Evolutionary conservation across 2,113 vertebrate genomes (phyloP).

Genomic region (Phodopus roborovskii): DNA sequence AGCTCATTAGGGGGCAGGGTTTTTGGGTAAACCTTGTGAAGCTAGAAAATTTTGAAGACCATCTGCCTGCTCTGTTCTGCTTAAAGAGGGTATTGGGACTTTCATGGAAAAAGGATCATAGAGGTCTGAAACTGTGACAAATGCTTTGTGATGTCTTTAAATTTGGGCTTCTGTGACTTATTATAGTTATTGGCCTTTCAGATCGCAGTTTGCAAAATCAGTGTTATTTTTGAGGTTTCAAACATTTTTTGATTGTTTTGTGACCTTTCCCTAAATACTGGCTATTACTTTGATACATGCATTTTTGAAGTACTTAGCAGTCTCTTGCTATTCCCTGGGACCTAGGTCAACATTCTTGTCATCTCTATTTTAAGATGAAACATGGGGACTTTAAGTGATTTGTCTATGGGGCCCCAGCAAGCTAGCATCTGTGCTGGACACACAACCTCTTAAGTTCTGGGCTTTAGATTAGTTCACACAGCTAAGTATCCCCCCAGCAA

Average conservation of each 20-base stretch:
- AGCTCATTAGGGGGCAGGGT: not conserved
- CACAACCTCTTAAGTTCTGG: slow-evolving; percentile 62
- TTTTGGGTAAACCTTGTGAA: not conserved
- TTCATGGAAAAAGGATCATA: not conserved
- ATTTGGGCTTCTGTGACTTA: slow-evolving; percentile 44
- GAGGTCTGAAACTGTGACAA: slow-evolving; percentile 30
- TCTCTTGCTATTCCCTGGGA: slow-evolving; percentile 60
- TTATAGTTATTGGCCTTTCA: slow-evolving; percentile 37
- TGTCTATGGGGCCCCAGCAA: slow-evolving; percentile 69
- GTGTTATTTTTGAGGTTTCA: slow-evolving; percentile 60
- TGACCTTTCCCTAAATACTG: slow-evolving; percentile 74
- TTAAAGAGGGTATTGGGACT: slow-evolving; percentile 35
- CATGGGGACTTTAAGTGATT: slow-evolving; percentile 73
- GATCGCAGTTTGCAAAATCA: slow-evolving; percentile 68
- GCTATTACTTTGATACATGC: slow-evolving; percentile 72
- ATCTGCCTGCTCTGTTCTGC: not conserved
- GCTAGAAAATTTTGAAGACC: not conserved
- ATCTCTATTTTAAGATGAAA: slow-evolving; percentile 79
- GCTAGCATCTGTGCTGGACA: slow-evolving; percentile 52
- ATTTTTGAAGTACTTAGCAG: slow-evolving; percentile 74
- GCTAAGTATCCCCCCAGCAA: slow-evolving; percentile 39
- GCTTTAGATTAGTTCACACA: slow-evolving; percentile 61
- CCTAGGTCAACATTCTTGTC: slow-evolving; percentile 69
- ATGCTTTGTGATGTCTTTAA: slow-evolving; percentile 31
- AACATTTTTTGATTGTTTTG: slow-evolving; percentile 73